Percentiles rank a stretch among this genome's conserved stretches.
Conservation (phyloP, 2,113 vertebrate genomes). For the Azemiops feae region DNA sequence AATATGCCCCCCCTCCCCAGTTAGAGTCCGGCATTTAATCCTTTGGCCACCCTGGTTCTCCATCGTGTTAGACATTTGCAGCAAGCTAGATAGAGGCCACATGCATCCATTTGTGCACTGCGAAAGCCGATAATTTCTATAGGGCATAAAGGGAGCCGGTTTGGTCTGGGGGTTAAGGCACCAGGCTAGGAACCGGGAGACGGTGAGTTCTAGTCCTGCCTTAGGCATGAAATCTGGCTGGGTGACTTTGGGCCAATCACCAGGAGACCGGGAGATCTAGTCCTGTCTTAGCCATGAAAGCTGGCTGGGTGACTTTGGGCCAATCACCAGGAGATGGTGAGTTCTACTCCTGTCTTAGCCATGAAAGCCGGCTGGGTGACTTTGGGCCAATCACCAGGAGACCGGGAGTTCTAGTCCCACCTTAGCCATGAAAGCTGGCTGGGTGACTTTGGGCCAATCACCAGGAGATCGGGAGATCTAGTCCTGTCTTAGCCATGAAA, state of each 20-base stretch:
- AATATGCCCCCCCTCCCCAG: neutral
- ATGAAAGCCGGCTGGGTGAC: neutral
- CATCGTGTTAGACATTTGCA: neutral
- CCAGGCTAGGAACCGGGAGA: neutral
- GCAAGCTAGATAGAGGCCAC: too few relatives aligned
- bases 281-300: too few relatives aligned
- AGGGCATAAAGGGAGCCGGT: neutral
- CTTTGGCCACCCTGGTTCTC: neutral
- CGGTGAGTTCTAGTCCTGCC: neutral
- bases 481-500: accelerated
- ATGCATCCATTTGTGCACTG: neutral
- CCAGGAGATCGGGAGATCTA: neutral
- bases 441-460: too few relatives aligned
- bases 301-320: too few relatives aligned
- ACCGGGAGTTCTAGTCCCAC: too few relatives aligned
- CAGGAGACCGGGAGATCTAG: too few relatives aligned
- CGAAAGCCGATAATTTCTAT: neutral
- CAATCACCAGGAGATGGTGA: too few relatives aligned
- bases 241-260: too few relatives aligned
- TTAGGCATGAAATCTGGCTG: neutral
- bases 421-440: too few relatives aligned
- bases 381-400: too few relatives aligned
- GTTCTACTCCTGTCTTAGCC: too few relatives aligned
- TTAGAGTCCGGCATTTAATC: neutral
- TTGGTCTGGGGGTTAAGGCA: neutral